Evolutionary conservation across 2,797 vertebrate genomes (phyloP), one percentile per base, ranked within the genome.

Genomic region (Prionace glauca): DNA sequence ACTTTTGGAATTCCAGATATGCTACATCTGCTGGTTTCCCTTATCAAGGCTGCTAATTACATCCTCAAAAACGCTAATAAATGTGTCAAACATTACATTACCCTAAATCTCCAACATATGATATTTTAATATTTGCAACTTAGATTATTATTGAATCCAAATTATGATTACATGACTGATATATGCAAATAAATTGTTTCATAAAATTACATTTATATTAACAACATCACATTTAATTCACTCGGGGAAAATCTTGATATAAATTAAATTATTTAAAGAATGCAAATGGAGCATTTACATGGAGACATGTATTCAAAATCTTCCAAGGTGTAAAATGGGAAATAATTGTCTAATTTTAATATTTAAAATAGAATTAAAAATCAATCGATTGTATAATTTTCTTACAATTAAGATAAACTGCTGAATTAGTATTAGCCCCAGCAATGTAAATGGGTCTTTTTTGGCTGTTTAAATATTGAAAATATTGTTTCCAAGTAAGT

Each of bases 181-280:
- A 62, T 65, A 50, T 62, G 4, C 87, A 90, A n/a, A n/a, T 18
- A 18, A 62, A 16, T n/a, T 60, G 11, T 62, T 90, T 90, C 29
- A 32, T 32, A 62, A 62, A 60, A 90, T 32, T 90, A 18, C 4
- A 90, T 62, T 90, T 90, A 14, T 32, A n/a, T 90, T 90, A 62
- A 16, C 45, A 12, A 65, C 60, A 65, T 90, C 12, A 65, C 10
- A 24, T 60, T 60, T 88, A 60, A 88, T 3, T 60, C 50, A 41
- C 3, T 84, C 16, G 36, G 79, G 81, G 16, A 84, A 84, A 45
- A 41, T 88, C 29, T 88, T 29, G 86, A 88, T 32, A 60, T 26
- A 88, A 84, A 88, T 4, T 62, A 90, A 90, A 65, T 65, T 90
- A 90, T 18, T 90, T 90, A 60, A 90, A n/a, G 60, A 90, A 65